A percentile compares a stretch with the other conserved stretches of the same genome.
These are phyloP conservation scores for Sparidentex hasta DNA, from an alignment of 2,797 vertebrate species.

Conservation along the genomic window DNA sequence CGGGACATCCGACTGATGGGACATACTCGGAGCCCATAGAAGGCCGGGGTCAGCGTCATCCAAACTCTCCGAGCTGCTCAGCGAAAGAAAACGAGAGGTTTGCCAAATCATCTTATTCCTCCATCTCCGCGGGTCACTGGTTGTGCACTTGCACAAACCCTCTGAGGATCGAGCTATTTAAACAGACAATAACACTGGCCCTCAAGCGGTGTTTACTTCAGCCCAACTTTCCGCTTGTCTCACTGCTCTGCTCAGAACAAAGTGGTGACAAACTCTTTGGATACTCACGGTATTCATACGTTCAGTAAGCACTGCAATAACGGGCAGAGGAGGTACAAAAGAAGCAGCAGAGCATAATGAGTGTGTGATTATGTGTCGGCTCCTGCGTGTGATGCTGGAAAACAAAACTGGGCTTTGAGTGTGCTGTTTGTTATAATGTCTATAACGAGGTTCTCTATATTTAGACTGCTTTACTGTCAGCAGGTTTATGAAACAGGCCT, in stretches of 20 bases:
- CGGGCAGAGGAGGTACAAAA: slow-evolving; percentile 48
- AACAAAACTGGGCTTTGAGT: slow-evolving; percentile 48
- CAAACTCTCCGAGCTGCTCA: slow-evolving; percentile 40
- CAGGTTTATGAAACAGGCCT: slow-evolving; percentile 52
- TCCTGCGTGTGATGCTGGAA: slow-evolving; percentile 49
- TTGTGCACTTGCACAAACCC: slow-evolving; percentile 43
- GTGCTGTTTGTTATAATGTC: slow-evolving; percentile 53
- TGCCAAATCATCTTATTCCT: slow-evolving; percentile 19
- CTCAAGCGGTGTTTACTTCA: slow-evolving; percentile 66
- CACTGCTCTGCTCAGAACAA: slow-evolving; percentile 45
- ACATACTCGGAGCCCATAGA: slow-evolving; percentile 35
- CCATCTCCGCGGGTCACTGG: slow-evolving; percentile 42
- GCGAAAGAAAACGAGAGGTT: slow-evolving; percentile 21
- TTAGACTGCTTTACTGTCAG: slow-evolving; percentile 54
- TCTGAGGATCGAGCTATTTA: slow-evolving; percentile 64
- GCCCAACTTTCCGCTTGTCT: slow-evolving; percentile 60
- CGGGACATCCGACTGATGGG: slow-evolving; percentile 28
- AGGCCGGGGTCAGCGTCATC: slow-evolving; percentile 46
- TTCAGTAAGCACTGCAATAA: slow-evolving; percentile 33
- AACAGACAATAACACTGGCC: slow-evolving; percentile 66
- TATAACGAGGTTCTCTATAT: slow-evolving; percentile 57
- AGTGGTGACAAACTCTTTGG: slow-evolving; percentile 42
- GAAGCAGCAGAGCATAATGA: slow-evolving; percentile 50
- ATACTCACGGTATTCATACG: slow-evolving; percentile 42
- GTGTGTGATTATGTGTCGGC: slow-evolving; percentile 47